These are phyloP conservation scores for Epicampocera succincta DNA, from an alignment of 2,888 invertebrate species.

Conservation along the genomic window DNA sequence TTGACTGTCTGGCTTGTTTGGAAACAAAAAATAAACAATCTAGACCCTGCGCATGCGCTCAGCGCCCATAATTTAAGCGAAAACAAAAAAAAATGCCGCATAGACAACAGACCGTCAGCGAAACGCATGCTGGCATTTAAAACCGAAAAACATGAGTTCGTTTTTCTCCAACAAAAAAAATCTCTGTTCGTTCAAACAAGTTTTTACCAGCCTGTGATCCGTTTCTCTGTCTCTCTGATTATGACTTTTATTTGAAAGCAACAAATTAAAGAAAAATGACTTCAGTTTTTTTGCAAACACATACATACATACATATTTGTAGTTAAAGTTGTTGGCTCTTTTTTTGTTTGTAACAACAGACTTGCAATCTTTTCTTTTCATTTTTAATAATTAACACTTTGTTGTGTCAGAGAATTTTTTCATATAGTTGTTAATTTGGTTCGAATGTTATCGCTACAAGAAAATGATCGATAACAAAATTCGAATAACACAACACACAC, in stretches of 20 bases:
- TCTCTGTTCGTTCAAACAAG: conserved; percentile 61
- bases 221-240: conserved; percentile 30
- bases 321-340: not conserved
- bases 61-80: conserved; percentile 4
- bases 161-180: conserved; percentile 2
- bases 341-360: conserved; percentile 6
- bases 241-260: conserved; percentile 37
- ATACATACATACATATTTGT: too few relatives aligned
- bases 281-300: too few relatives aligned
- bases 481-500: too few relatives aligned
- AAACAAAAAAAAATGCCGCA: conserved; percentile 16
- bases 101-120: conserved; percentile 4
- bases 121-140: conserved; percentile 42
- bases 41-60: conserved; percentile 28
- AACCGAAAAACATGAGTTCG: not conserved
- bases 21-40: not conserved
- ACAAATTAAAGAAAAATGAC: not conserved
- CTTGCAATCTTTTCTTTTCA: conserved; percentile 14
- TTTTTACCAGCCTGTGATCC: conserved; percentile 56
- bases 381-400: conserved; percentile 23
- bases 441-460: not conserved
- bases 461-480: not conserved
- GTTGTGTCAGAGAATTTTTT: not conserved
- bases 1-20: not conserved
- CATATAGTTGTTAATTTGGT: not conserved